Conservation (phyloP, 2,113 vertebrate species). For the Pteruthius melanotis region DNA sequence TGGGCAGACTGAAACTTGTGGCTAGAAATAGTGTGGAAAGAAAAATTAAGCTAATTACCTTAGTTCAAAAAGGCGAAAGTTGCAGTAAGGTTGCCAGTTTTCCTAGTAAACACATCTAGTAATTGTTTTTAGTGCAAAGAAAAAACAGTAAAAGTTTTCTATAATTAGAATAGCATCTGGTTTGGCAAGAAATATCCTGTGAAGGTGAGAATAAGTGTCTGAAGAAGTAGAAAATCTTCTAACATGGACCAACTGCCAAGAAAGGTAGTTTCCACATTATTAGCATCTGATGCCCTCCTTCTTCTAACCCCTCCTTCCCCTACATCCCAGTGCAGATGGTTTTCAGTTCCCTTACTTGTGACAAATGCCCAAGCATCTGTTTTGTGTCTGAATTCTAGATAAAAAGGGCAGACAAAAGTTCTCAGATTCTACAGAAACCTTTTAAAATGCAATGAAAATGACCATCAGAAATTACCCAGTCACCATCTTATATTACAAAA, state of each 20-base stretch:
- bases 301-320: background rate
- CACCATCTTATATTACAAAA: background rate
- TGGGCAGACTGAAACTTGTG: background rate
- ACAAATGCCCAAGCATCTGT: background rate
- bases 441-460: background rate
- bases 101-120: background rate
- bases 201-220: background rate
- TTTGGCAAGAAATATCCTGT: conserved; percentile 9
- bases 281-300: background rate
- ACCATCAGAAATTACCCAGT: background rate
- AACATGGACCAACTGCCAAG: background rate
- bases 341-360: background rate
- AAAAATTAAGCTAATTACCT: background rate
- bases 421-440: background rate
- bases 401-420: background rate
- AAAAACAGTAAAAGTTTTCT: background rate
- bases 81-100: background rate
- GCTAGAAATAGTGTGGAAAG: background rate
- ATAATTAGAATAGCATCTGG: background rate
- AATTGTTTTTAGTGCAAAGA: background rate
- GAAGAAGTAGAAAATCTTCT: background rate
- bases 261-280: background rate
- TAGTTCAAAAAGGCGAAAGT: background rate
- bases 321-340: background rate
- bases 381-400: background rate